Evolutionary conservation across 2,888 invertebrate genomes (phyloP).

Genomic region (Drosophila falleni): DNA sequence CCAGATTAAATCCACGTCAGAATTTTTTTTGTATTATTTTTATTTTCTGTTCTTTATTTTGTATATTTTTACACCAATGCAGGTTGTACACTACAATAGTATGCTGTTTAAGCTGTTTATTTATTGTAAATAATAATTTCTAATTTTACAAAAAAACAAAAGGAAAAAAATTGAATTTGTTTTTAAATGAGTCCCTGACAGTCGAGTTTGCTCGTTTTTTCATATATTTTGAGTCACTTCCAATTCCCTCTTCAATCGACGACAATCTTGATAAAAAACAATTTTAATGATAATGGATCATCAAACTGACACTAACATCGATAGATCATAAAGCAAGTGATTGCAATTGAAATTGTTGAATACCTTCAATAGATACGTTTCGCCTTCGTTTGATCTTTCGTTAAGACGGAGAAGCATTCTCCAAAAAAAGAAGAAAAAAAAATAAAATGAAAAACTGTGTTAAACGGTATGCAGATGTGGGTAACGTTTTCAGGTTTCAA

Average conservation of each 20-base stretch:
- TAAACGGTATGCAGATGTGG: constrained; percentile 31
- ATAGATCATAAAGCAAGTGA: constrained; percentile 6
- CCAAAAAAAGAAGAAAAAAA: background rate
- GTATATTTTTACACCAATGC: too few species aligned
- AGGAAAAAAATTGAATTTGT: background rate
- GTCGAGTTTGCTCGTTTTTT: background rate
- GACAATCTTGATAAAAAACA: constrained; percentile 4
- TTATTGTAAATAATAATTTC: too few species aligned
- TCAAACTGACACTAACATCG: background rate
- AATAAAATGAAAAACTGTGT: constrained; percentile 6
- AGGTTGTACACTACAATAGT: too few species aligned
- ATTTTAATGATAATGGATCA: constrained; percentile 12
- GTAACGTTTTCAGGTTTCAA: constrained; percentile 3
- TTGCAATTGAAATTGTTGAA: constrained; percentile 14
- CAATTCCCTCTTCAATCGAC: background rate
- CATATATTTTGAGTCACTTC: background rate
- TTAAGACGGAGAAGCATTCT: constrained; percentile 13
- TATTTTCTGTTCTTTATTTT: too few species aligned
- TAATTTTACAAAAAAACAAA: too few species aligned
- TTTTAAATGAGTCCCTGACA: background rate
- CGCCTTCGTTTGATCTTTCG: constrained; percentile 25
- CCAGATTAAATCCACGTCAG: too few species aligned
- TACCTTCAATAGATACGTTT: background rate
- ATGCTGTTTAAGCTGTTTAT: too few species aligned
- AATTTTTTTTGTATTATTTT: too few species aligned